Percentiles rank a stretch among this genome's conserved stretches.
These are phyloP conservation scores for Mionectes olivaceus DNA, from an alignment of 2,797 vertebrate species.

Conservation along the genomic window DNA sequence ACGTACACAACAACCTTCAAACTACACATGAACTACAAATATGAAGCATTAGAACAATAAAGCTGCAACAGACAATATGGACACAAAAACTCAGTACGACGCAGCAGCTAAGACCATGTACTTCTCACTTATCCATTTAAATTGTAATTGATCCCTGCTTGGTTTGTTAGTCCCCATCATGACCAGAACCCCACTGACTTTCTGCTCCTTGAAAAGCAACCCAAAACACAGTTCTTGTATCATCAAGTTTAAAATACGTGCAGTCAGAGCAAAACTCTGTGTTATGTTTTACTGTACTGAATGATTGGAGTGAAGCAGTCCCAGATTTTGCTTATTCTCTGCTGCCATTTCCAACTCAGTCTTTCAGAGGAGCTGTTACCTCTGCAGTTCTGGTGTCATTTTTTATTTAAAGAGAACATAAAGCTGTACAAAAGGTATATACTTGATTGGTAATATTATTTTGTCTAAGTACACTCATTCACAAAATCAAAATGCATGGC, in stretches of 20 bases:
- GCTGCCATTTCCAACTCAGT: neutral
- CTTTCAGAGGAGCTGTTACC: neutral
- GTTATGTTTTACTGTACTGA: neutral
- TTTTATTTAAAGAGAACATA: neutral
- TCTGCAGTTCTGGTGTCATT: neutral
- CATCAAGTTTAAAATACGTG: neutral
- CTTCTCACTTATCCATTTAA: neutral
- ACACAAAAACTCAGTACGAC: neutral
- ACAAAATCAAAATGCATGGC: constrained; percentile 18
- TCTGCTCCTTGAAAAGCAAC: neutral
- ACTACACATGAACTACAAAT: neutral
- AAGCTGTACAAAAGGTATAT: neutral
- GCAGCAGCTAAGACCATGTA: neutral
- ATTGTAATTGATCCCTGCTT: neutral
- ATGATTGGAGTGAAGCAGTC: neutral
- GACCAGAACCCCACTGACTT: neutral
- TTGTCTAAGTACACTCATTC: neutral
- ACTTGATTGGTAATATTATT: neutral
- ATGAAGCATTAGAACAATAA: neutral
- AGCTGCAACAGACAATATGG: neutral
- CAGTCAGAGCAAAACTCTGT: neutral
- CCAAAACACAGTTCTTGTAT: neutral
- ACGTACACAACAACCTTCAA: neutral
- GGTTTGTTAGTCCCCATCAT: neutral
- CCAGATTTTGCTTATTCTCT: neutral